Percentiles rank a stretch among this genome's conserved stretches.
phyloP scores from a whole-genome alignment of 1,140 invertebrate species.

The Heterodera carotae region DNA sequence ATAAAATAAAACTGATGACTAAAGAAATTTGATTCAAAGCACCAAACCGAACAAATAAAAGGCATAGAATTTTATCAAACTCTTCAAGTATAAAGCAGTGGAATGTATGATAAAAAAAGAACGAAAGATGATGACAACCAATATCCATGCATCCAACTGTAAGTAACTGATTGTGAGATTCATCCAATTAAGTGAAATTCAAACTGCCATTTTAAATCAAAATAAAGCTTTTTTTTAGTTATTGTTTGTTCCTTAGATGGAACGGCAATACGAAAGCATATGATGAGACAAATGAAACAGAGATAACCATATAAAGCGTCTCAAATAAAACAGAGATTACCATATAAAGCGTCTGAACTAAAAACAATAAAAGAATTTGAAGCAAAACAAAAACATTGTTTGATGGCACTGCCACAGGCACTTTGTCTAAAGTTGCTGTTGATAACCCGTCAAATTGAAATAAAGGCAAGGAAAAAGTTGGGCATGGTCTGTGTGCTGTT shows the following conservation, averaged over 20 bases:
- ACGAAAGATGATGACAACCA: neutral
- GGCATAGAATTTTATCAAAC: neutral
- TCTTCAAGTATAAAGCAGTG: neutral
- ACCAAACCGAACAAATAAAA: neutral
- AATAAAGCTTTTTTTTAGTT: too few relatives aligned
- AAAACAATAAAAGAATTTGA: neutral
- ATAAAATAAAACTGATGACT: neutral
- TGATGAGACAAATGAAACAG: too few relatives aligned
- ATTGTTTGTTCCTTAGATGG: too few relatives aligned
- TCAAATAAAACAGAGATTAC: neutral
- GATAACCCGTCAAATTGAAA: conserved; percentile 18
- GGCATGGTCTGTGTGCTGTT: neutral
- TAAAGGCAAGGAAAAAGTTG: conserved; percentile 17
- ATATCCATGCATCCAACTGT: neutral
- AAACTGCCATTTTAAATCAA: neutral
- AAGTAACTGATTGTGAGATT: conserved; percentile 1
- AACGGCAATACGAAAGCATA: too few relatives aligned
- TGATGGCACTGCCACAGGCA: too few relatives aligned
- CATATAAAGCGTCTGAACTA: neutral
- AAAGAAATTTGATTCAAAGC: neutral
- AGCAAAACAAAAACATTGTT: neutral
- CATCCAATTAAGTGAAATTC: neutral
- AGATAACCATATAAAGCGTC: neutral
- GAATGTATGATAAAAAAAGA: neutral
- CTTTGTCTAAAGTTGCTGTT: conserved; percentile 4